Conservation (phyloP, 2,888 invertebrate species). For the Epistrophella euchroma region DNA sequence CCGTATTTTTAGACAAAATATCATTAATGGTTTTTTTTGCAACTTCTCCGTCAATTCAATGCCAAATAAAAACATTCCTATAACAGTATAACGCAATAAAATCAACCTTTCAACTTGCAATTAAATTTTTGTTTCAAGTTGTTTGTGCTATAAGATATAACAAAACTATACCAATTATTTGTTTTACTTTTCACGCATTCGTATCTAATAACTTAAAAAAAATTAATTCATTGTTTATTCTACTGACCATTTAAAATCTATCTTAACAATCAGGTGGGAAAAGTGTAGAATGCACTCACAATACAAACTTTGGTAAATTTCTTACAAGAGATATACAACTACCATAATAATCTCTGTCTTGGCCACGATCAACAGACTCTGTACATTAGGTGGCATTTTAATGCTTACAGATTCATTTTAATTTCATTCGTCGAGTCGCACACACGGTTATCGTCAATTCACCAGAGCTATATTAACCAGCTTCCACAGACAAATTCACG, state of each 20-base stretch:
- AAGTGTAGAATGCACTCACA: constrained; percentile 59
- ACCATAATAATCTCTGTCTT: constrained; percentile 2
- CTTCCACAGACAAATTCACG: constrained; percentile 17
- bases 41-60: constrained; percentile 20
- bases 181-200: constrained; percentile 14
- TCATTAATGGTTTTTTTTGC: background rate
- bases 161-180: constrained; percentile 6
- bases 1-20: background rate
- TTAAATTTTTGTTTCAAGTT: constrained; percentile 1
- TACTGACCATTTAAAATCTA: constrained; percentile 26
- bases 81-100: constrained; percentile 8
- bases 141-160: background rate
- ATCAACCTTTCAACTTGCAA: constrained; percentile 20
- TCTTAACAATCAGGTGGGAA: constrained; percentile 15
- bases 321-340: constrained; percentile 37
- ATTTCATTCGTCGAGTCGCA: constrained; percentile 69
- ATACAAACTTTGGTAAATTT: constrained; percentile 41
- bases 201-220: background rate
- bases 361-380: constrained; percentile 12
- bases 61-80: background rate
- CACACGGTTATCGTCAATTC: constrained; percentile 45
- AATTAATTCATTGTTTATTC: constrained; percentile 10
- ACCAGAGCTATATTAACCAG: constrained; percentile 28
- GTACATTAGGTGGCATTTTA: constrained; percentile 72
- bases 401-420: constrained; percentile 68